A percentile compares a stretch with the other conserved stretches of the same genome.
phyloP scores from a whole-genome alignment of 2,113 vertebrate species.

The Gulo gulo region DNA sequence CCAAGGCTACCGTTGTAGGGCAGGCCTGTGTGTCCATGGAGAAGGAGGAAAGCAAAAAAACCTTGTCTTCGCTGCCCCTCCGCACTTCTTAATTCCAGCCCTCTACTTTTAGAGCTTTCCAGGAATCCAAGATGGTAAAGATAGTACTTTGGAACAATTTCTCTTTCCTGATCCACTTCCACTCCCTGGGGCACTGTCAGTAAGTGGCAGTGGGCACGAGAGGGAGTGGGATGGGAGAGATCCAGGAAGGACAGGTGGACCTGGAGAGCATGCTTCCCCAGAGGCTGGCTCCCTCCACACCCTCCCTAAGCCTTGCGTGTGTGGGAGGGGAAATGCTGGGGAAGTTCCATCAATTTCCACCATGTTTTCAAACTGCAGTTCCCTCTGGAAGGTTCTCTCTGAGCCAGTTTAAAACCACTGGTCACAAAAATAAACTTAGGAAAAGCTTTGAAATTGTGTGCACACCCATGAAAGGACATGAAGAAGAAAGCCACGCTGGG shows the following conservation, averaged over 20 bases:
- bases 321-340: background rate
- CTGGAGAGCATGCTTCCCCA: background rate
- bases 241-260: background rate
- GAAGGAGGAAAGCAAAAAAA: background rate
- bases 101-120: background rate
- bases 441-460: conserved; percentile 56
- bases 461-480: conserved; percentile 38
- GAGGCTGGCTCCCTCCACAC: background rate
- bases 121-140: background rate
- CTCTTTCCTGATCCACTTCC: background rate
- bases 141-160: background rate
- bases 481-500: background rate
- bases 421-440: conserved; percentile 68
- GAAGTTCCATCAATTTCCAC: background rate
- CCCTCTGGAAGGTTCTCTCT: background rate
- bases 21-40: accelerated
- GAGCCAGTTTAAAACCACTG: background rate
- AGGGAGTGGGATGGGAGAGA: background rate
- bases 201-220: background rate
- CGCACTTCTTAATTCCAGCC: background rate
- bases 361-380: background rate
- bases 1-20: background rate
- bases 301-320: background rate
- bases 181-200: too few species aligned
- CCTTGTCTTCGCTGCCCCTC: accelerated